Percentiles rank a stretch among this genome's conserved stretches.
These are phyloP conservation scores for Plotosus lineatus DNA, from an alignment of 2,113 vertebrate genomes.

Conservation along the genomic window DNA sequence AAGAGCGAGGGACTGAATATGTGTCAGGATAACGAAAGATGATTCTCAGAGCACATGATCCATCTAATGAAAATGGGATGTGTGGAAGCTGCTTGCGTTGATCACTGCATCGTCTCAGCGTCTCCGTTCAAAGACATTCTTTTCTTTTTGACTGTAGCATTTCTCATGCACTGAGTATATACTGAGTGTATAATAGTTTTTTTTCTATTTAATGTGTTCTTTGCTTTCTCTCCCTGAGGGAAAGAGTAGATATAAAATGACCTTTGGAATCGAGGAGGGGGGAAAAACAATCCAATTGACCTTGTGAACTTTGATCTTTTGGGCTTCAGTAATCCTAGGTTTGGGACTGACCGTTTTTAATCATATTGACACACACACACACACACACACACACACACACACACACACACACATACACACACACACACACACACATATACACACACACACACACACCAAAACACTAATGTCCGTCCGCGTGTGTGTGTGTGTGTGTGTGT, in stretches of 20 bases:
- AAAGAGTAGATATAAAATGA: conserved; percentile 41
- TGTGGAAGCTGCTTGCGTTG: conserved; percentile 33
- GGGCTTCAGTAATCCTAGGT: conserved; percentile 22
- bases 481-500: too few species aligned
- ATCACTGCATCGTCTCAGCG: background rate
- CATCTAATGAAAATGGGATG: conserved; percentile 2
- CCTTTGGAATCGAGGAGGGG: conserved; percentile 40
- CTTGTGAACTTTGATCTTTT: conserved; percentile 46
- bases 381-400: background rate
- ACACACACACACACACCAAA: too few species aligned
- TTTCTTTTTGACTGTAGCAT: conserved; percentile 6
- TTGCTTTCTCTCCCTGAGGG: conserved; percentile 34
- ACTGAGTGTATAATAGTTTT: conserved; percentile 32
- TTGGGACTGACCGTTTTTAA: conserved; percentile 45
- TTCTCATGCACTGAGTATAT: background rate
- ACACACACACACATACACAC: too few species aligned
- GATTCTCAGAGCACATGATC: background rate
- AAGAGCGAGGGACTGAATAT: background rate
- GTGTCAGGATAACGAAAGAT: conserved; percentile 17
- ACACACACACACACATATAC: too few species aligned
- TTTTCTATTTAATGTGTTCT: conserved; percentile 21
- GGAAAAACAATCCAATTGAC: conserved; percentile 48
- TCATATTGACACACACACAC: conserved; percentile 36
- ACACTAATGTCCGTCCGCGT: too few species aligned
- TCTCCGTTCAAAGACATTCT: background rate